Evolutionary conservation across 2,888 invertebrate genomes (phyloP).

Genomic region (Gerris lacustris): DNA sequence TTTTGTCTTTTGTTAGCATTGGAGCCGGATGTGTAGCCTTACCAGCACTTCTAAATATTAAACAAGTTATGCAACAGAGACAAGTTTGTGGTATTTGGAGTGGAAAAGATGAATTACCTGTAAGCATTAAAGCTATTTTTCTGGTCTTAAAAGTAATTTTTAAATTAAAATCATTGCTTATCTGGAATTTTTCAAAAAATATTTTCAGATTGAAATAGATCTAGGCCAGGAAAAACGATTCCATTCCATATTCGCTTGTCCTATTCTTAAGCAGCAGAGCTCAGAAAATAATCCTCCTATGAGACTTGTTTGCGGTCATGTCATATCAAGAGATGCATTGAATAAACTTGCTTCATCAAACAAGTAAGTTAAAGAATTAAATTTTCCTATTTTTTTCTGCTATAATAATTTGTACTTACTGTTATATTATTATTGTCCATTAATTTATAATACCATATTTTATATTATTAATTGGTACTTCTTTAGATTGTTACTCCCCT

Average conservation of each 20-base stretch:
- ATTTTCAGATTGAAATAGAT: slow-evolving; percentile 81
- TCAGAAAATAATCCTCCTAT: slow-evolving; percentile 95
- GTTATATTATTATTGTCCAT: neutral
- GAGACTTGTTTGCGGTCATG: slow-evolving; percentile 92
- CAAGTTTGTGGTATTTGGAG: slow-evolving; percentile 91
- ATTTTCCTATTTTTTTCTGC: neutral
- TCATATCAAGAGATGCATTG: slow-evolving; percentile 92
- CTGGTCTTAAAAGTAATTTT: neutral
- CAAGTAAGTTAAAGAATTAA: slow-evolving; percentile 51
- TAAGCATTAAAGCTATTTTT: slow-evolving; percentile 39
- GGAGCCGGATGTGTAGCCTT: slow-evolving; percentile 87
- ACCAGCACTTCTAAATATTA: slow-evolving; percentile 87
- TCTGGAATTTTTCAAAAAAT: neutral
- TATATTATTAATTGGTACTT: too few species aligned
- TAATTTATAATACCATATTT: neutral
- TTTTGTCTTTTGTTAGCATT: slow-evolving; percentile 43
- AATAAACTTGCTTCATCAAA: slow-evolving; percentile 85
- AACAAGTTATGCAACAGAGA: slow-evolving; percentile 77
- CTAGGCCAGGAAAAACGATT: slow-evolving; percentile 80
- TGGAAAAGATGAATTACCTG: slow-evolving; percentile 88
- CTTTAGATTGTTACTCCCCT: too few species aligned
- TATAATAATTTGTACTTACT: neutral
- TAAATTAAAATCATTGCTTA: neutral
- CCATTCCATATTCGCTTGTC: slow-evolving; percentile 98
- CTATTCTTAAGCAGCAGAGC: slow-evolving; percentile 91